Evolutionary conservation across 2,888 invertebrate species (phyloP), one percentile per base, ranked within the genome.

Genomic region (Gari tellinella): DNA sequence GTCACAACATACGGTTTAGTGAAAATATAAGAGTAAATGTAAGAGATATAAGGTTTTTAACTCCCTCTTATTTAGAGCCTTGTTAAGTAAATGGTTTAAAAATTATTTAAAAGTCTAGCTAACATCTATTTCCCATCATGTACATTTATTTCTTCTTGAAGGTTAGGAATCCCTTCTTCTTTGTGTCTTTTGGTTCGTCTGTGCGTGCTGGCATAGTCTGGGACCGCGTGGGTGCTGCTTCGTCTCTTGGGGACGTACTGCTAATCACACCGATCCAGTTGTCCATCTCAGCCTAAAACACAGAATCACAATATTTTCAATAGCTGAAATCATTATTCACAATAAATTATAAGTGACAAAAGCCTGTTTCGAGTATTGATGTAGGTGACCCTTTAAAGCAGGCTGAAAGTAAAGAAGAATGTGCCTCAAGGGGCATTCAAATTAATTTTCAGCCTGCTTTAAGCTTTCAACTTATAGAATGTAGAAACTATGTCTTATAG

Each of bases 151-250:
- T 98, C 95, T 98, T 98, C 95, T 98, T 98, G 93, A 98, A 95
- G 92, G 98, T 98, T 95, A 99, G 98, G 95, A 99, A 98, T 93
- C 97, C 97, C 92, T 97, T 95, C 94, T 98, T 98, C 92, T 97
- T 96, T 93, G 97, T 96, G 90, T 96, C 96, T 23, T 64, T 43
- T 14, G 37, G 96, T 94, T 97, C 96, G 90, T 96, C 96, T 93
- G 95, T 96, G 31, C 86, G 77, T 38, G 98, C 97, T 88, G 98
- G 99, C 93, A 98, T 94, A 88, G 98, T 98, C 94, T 98, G 97
- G 86, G 97, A 94, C 67, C 95, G 94, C 56, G 80, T 74, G 14
- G 88, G 82, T 31, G 86, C 77, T 2, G 85, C 83, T 17, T 85
- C 87, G 94, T 90, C 94, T 56, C 95, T 95, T 68, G 95, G 94